Conservation (phyloP, 2,888 invertebrate species). For the Mesorhabditis belari region DNA sequence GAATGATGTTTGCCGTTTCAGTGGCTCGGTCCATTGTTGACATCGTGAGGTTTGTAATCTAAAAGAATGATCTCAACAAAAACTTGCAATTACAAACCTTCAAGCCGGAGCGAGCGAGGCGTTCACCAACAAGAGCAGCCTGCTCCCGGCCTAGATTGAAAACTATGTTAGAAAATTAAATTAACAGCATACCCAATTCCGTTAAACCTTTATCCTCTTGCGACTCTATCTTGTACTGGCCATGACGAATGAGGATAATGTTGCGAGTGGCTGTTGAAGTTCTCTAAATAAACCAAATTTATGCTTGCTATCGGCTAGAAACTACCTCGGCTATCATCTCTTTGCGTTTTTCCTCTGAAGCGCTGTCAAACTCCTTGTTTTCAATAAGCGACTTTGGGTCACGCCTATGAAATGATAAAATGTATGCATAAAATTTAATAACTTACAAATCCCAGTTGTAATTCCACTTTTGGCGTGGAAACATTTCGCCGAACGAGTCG, state of each 20-base stretch:
- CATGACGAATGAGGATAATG: slow-evolving; percentile 82
- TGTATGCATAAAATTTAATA: neutral
- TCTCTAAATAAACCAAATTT: neutral
- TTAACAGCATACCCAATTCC: slow-evolving; percentile 64
- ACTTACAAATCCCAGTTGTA: slow-evolving; percentile 43
- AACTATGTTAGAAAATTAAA: neutral
- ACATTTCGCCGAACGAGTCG: slow-evolving; percentile 26
- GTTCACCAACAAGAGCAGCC: slow-evolving; percentile 75
- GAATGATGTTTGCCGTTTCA: slow-evolving; percentile 80
- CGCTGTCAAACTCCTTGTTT: slow-evolving; percentile 23
- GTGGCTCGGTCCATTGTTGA: slow-evolving; percentile 90
- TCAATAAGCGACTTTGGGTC: slow-evolving; percentile 37
- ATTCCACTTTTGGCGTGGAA: slow-evolving; percentile 45
- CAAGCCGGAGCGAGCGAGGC: slow-evolving; percentile 69
- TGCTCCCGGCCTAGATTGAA: slow-evolving; percentile 68
- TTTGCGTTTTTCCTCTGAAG: slow-evolving; percentile 30
- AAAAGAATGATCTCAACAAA: neutral
- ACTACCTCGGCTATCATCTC: slow-evolving; percentile 33
- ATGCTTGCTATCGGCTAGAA: neutral
- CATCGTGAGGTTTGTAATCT: slow-evolving; percentile 70
- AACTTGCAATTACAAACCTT: slow-evolving; percentile 55
- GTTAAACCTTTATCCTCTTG: slow-evolving; percentile 65
- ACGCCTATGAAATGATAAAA: slow-evolving; percentile 26
- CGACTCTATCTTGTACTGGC: slow-evolving; percentile 73
- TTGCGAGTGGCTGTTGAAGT: slow-evolving; percentile 65